phyloP scores from a whole-genome alignment of 2,888 invertebrate genomes.

The Aleiodes leptofemur region DNA sequence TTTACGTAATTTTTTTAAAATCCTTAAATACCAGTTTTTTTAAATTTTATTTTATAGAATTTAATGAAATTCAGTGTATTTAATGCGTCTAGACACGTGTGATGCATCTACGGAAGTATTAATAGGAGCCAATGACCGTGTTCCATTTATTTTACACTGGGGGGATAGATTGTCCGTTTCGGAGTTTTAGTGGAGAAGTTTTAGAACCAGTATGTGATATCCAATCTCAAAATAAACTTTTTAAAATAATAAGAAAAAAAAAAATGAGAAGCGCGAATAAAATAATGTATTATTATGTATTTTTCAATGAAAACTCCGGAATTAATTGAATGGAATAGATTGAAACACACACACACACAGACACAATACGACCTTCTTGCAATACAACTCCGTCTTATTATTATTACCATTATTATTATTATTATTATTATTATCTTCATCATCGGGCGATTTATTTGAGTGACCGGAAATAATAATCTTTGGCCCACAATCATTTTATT shows the following conservation, averaged over 20 bases:
- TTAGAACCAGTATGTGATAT: conserved; percentile 5
- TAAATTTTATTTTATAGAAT: conserved; percentile 4
- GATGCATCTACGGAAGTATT: conserved; percentile 40
- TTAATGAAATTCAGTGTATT: conserved; percentile 22
- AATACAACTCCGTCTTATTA: neutral
- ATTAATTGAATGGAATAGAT: conserved; percentile 20
- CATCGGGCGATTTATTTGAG: conserved; percentile 15
- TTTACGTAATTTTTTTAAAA: neutral
- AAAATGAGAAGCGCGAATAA: neutral
- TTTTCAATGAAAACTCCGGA: neutral
- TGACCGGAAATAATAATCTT: conserved; percentile 42
- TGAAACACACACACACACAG: neutral
- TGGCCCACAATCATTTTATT: conserved; percentile 46
- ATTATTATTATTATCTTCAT: conserved; percentile 43
- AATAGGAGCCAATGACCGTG: conserved; percentile 45
- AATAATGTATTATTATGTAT: no score
- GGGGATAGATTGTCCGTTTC: conserved; percentile 5
- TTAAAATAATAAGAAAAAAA: neutral
- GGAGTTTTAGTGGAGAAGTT: conserved; percentile 4
- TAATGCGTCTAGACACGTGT: conserved; percentile 39
- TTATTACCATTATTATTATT: conserved; percentile 48
- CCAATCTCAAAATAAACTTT: conserved; percentile 20
- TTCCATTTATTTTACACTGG: conserved; percentile 24
- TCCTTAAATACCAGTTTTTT: conserved; percentile 8
- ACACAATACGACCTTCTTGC: no score